These are phyloP conservation scores for Nebria salina DNA, from an alignment of 2,888 invertebrate genomes.

Conservation along the genomic window DNA sequence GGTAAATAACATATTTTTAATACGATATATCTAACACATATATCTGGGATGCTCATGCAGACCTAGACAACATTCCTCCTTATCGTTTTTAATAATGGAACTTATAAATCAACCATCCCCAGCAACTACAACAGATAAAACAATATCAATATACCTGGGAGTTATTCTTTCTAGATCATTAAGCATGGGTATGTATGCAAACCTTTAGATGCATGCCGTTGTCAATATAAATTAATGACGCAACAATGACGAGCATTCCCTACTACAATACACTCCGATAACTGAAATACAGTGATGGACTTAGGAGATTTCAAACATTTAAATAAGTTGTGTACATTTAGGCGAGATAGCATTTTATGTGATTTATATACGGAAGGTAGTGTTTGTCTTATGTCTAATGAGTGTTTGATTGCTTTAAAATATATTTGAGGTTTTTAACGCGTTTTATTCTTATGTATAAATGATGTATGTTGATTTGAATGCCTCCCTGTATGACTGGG, in stretches of 20 bases:
- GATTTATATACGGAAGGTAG: too few species aligned
- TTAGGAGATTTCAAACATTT: not conserved
- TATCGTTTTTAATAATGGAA: constrained; percentile 38
- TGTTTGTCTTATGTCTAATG: too few species aligned
- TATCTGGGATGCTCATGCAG: not conserved
- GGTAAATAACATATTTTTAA: constrained; percentile 10
- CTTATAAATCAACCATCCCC: constrained; percentile 35
- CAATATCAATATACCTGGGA: constrained; percentile 30
- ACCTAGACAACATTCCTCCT: not conserved
- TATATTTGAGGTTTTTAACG: not conserved
- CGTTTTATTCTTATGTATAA: not conserved
- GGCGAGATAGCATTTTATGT: too few species aligned
- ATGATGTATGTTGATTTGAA: not conserved
- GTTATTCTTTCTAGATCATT: constrained; percentile 37
- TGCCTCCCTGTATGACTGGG: not conserved
- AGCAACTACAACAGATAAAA: constrained; percentile 31
- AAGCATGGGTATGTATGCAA: constrained; percentile 38
- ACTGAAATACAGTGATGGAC: constrained; percentile 23
- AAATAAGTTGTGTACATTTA: too few species aligned
- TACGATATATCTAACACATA: not conserved
- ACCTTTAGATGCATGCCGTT: constrained; percentile 39
- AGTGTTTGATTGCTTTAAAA: not conserved
- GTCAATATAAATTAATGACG: constrained; percentile 43
- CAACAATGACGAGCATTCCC: constrained; percentile 38
- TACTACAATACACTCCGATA: constrained; percentile 33